A percentile compares a stretch with the other conserved stretches of the same genome.
phyloP scores from a whole-genome alignment of 2,113 vertebrate genomes.

The Melanostigma gelatinosum region DNA sequence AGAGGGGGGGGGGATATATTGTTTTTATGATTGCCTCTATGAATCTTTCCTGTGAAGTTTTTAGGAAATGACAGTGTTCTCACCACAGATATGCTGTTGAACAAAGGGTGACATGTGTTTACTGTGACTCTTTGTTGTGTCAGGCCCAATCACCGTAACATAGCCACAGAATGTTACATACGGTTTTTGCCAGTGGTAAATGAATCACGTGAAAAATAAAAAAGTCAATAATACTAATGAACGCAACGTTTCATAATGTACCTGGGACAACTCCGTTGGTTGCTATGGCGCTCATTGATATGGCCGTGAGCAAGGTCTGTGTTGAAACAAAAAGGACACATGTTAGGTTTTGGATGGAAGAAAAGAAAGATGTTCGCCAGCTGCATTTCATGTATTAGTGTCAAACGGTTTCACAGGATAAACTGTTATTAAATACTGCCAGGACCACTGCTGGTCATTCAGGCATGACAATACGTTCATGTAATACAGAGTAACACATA shows the following conservation, averaged over 20 bases:
- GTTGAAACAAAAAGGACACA: constrained; percentile 25
- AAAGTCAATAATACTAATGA: background rate
- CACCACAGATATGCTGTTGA: background rate
- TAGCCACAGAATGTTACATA: background rate
- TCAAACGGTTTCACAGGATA: background rate
- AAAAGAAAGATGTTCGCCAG: background rate
- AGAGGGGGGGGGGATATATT: too few species aligned
- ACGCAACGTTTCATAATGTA: constrained; percentile 55
- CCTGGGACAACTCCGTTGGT: constrained; percentile 98
- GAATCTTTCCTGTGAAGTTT: background rate
- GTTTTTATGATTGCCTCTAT: background rate
- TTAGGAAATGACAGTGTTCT: background rate
- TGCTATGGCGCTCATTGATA: constrained; percentile 98
- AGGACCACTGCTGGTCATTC: background rate
- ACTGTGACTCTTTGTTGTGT: background rate
- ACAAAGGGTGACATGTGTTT: background rate
- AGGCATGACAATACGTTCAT: background rate
- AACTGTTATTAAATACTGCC: background rate
- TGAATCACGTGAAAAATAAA: background rate
- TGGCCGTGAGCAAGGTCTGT: constrained; percentile 94
- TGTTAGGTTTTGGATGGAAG: background rate
- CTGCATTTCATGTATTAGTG: background rate
- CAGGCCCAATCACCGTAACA: background rate
- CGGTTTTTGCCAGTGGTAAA: background rate
- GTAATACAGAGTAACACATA: background rate